Evolutionary conservation across 2,113 vertebrate species (phyloP).

Genomic region (Elaphurus davidianus): DNA sequence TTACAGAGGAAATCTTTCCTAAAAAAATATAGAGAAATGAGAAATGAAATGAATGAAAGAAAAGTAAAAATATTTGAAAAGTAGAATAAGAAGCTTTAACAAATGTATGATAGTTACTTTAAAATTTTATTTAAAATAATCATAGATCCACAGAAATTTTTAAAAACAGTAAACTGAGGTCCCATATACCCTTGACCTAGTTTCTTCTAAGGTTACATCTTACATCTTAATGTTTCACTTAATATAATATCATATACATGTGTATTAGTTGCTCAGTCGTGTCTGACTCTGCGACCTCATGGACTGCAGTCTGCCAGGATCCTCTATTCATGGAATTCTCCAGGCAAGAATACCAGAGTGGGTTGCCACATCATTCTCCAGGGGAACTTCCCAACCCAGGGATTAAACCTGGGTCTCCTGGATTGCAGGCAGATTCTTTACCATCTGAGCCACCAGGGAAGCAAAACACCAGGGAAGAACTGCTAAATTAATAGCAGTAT

Average conservation of each 20-base stretch:
- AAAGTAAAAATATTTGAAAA: conserved; percentile 4
- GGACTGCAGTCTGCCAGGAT: not conserved
- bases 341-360: not conserved
- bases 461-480: not conserved
- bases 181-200: not conserved
- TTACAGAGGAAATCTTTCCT: not conserved
- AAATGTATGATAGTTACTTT: not conserved
- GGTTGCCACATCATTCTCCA: not conserved
- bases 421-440: not conserved
- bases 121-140: not conserved
- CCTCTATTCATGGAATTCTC: not conserved
- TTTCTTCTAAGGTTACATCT: not conserved
- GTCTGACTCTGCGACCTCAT: rapidly evolving
- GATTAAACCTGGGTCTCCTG: not conserved
- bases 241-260: not conserved
- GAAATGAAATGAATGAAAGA: not conserved
- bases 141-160: not conserved
- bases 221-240: not conserved
- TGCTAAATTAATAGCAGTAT: not conserved
- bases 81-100: not conserved
- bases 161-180: not conserved
- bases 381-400: not conserved
- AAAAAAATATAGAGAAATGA: not conserved
- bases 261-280: not conserved
- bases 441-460: not conserved